phyloP scores from a whole-genome alignment of 2,797 vertebrate species.

The Acanthurus lineatus region DNA sequence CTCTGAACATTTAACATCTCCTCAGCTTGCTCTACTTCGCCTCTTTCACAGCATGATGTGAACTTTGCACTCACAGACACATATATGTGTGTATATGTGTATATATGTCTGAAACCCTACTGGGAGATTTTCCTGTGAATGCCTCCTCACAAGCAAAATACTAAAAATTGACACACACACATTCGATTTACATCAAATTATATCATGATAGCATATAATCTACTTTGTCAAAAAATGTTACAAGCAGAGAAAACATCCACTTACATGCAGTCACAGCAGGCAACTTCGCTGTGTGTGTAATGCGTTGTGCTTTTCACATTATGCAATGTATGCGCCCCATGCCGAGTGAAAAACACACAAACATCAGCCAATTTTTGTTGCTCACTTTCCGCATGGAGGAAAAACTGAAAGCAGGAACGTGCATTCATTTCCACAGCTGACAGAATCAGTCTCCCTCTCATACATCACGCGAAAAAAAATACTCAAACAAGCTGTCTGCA shows the following conservation, averaged over 20 bases:
- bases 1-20: background rate
- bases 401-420: conserved; percentile 34
- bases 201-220: background rate
- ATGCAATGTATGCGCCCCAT: background rate
- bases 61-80: background rate
- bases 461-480: conserved; percentile 60
- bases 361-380: conserved; percentile 20
- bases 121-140: background rate
- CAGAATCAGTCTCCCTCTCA: conserved; percentile 47
- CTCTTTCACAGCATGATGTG: background rate
- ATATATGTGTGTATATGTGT: too few species aligned
- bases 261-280: background rate
- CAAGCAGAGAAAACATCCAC: background rate
- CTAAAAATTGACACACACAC: background rate
- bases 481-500: conserved; percentile 24
- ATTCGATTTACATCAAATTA: background rate
- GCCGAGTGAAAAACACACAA: conserved; percentile 1
- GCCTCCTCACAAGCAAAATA: background rate
- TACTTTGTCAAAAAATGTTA: background rate
- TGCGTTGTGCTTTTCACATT: background rate
- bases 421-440: conserved; percentile 67
- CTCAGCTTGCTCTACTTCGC: background rate
- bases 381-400: conserved; percentile 18
- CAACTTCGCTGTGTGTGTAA: background rate
- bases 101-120: background rate